A percentile compares a stretch with the other conserved stretches of the same genome.
These are phyloP conservation scores for Molothrus aeneus DNA, from an alignment of 2,797 vertebrate genomes.

Conservation along the genomic window DNA sequence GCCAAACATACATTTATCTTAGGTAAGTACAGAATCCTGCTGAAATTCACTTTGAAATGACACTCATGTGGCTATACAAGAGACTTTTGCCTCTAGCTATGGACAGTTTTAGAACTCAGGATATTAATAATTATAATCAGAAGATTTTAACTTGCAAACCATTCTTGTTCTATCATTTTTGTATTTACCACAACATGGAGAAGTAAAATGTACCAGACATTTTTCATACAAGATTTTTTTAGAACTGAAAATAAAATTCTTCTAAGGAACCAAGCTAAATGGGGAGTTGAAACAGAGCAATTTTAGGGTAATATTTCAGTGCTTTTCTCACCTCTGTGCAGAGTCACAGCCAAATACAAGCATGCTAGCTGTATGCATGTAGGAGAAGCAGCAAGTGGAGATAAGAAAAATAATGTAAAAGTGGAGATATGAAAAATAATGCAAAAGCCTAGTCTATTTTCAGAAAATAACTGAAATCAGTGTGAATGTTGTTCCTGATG, in stretches of 20 bases:
- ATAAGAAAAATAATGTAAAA: constrained; percentile 5
- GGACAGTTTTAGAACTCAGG: neutral
- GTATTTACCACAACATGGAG: neutral
- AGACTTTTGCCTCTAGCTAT: neutral
- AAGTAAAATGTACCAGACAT: neutral
- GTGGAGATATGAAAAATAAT: neutral
- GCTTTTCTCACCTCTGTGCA: constrained; percentile 25
- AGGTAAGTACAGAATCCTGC: neutral
- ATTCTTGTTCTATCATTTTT: neutral
- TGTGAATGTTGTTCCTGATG: neutral
- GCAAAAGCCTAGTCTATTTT: neutral
- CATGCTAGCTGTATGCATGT: neutral
- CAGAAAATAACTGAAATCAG: neutral
- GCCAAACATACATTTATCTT: neutral
- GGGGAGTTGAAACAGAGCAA: neutral
- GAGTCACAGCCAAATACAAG: constrained; percentile 16
- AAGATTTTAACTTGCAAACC: neutral
- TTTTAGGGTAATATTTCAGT: neutral
- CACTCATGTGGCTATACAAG: neutral
- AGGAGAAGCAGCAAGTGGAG: neutral
- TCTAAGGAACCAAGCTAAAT: neutral
- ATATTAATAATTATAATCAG: neutral
- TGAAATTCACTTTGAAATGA: neutral
- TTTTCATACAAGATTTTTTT: neutral
- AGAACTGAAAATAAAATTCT: neutral